Evolutionary conservation across 2,113 vertebrate genomes (phyloP).

Genomic region (Fregata magnificens): DNA sequence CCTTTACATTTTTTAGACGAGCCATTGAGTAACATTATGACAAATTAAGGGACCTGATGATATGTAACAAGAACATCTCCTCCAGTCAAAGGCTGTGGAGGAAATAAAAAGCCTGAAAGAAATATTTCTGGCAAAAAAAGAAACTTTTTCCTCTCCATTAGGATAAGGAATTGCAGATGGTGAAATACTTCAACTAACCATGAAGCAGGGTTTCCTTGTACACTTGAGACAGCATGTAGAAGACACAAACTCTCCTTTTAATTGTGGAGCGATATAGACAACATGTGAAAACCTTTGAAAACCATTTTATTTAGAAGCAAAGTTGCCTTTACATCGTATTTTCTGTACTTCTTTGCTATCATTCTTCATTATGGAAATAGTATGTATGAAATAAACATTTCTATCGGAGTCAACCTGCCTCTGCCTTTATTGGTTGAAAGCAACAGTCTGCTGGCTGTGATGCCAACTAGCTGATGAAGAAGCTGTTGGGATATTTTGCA

Average conservation of each 20-base stretch:
- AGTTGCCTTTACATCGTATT: neutral
- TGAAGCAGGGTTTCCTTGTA: neutral
- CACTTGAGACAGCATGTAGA: neutral
- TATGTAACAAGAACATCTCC: conserved; percentile 30
- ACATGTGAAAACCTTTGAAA: neutral
- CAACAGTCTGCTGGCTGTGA: neutral
- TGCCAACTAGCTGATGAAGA: neutral
- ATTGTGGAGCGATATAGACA: neutral
- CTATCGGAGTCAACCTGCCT: neutral
- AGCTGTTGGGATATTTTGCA: neutral
- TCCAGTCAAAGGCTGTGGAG: neutral
- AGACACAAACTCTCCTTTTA: neutral
- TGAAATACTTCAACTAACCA: conserved; percentile 11
- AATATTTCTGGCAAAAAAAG: neutral
- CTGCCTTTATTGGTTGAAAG: neutral
- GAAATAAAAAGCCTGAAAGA: conserved; percentile 41
- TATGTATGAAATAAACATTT: fast-evolving
- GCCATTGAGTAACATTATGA: conserved; percentile 36
- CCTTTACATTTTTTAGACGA: neutral
- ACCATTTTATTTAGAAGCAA: neutral
- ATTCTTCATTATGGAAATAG: neutral
- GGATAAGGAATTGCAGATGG: neutral
- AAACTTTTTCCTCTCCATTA: conserved; percentile 8
- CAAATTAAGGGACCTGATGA: conserved; percentile 38
- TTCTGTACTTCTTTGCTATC: neutral